Conservation (phyloP, 2,113 vertebrate species). For the Tenrec ecaudatus region DNA sequence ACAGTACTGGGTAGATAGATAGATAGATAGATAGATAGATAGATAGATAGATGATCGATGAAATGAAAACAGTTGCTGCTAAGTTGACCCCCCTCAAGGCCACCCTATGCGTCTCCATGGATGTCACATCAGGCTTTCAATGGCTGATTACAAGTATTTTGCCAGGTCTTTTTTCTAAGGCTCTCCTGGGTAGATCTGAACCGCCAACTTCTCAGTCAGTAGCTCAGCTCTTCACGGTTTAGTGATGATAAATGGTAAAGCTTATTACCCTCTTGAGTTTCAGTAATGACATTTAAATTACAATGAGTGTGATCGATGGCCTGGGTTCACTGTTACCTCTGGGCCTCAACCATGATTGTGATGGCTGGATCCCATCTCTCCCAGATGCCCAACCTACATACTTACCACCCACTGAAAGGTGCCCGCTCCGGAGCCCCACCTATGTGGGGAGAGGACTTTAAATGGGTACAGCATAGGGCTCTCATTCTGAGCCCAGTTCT, state of each 20-base stretch:
- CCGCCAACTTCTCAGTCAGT: neutral
- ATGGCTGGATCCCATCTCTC: neutral
- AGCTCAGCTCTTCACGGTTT: neutral
- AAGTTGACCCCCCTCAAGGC: neutral
- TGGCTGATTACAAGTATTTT: neutral
- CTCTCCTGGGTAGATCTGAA: neutral
- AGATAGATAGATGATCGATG: too few relatives aligned
- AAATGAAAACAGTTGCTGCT: neutral
- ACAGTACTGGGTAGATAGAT: too few relatives aligned
- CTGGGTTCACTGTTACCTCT: neutral
- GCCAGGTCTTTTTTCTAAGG: neutral
- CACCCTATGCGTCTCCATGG: too few relatives aligned
- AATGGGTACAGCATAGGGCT: too few relatives aligned
- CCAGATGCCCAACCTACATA: accelerated
- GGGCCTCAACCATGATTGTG: neutral
- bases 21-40: too few relatives aligned
- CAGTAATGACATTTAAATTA: neutral
- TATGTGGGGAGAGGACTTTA: neutral
- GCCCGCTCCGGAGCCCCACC: accelerated
- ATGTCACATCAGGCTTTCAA: neutral
- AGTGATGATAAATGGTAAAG: neutral
- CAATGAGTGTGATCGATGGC: neutral
- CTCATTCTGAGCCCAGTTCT: neutral
- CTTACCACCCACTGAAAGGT: accelerated
- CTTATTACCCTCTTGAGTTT: neutral